Percentiles rank a stretch among this genome's conserved stretches.
phyloP scores from a whole-genome alignment of 2,888 invertebrate species.

The Pyrrhopygopsis socrates region DNA sequence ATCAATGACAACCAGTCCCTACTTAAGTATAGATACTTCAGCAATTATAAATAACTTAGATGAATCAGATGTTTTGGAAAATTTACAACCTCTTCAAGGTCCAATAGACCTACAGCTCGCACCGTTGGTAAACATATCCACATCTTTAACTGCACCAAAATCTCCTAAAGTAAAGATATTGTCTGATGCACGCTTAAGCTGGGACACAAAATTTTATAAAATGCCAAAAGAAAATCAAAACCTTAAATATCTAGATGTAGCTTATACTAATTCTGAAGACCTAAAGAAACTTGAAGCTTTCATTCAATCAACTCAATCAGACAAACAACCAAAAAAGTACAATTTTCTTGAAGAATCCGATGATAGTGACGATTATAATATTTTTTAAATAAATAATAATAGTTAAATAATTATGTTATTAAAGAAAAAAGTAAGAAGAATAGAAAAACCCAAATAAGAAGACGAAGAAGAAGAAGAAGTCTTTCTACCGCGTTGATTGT shows the following conservation, averaged over 20 bases:
- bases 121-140: background rate
- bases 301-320: background rate
- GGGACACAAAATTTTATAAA: background rate
- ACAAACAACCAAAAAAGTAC: background rate
- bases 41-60: background rate
- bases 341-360: background rate
- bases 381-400: background rate
- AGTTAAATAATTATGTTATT: background rate
- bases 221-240: background rate
- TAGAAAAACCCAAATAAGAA: too few species aligned
- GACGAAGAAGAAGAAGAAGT: background rate
- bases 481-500: background rate
- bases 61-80: background rate
- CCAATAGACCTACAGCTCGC: background rate
- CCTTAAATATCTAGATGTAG: background rate
- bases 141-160: background rate
- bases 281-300: background rate
- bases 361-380: background rate
- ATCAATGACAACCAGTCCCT: background rate
- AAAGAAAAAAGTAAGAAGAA: background rate
- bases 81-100: background rate
- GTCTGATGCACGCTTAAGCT: background rate
- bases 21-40: background rate
- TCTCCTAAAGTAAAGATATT: background rate
- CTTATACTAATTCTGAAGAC: background rate